Evolutionary conservation across 23 tunicate species (phyloP), one percentile per base, ranked within the genome.

Genomic region (Halocynthia roretzi): DNA sequence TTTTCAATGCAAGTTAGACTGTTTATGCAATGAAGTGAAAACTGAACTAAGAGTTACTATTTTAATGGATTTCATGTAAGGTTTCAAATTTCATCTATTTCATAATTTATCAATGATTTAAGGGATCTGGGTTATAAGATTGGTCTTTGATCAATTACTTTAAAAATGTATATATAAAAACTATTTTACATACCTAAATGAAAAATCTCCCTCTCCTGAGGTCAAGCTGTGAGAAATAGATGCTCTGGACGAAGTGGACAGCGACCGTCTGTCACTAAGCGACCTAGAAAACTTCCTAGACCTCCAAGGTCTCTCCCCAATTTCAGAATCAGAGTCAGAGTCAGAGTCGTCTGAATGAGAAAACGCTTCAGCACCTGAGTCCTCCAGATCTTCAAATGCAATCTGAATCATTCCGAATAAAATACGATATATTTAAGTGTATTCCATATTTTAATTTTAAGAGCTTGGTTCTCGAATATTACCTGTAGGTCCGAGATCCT

Each of bases 401-500:
- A 69, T 76, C 91, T 91, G 54, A 5, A 75, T 7, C 11, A 77
- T 72, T 51, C 19, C 2, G 44, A 68, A 68, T 68, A n/a, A 68
- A 19, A 23, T 19, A 1, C 5, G 4, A 31, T 31, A 31, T 31
- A 31, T 31, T 31, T 31, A 31, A 58, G 64, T 58, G 64, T 17
- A 18, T 60, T 60, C 64, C n/a, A 60, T 15, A n/a, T 18, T 60
- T 60, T 60, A 60, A 15, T 18, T 2, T 60, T 2, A n/a, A 60
- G 17, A 60, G 21, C 15, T 70, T 17, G 21, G 14, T 11, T 44
- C 23, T 21, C 2, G 10, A 52, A 78, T 53, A 61, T 75, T 56
- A 93, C 93, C 80, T 93, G 93, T 14, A 93, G 70, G 78, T 86
- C 84, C 55, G 87, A 82, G 75, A 94, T 94, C 56, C 98, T 83